Conservation (phyloP, 2,797 vertebrate species). For the Sorex maritimensis region DNA sequence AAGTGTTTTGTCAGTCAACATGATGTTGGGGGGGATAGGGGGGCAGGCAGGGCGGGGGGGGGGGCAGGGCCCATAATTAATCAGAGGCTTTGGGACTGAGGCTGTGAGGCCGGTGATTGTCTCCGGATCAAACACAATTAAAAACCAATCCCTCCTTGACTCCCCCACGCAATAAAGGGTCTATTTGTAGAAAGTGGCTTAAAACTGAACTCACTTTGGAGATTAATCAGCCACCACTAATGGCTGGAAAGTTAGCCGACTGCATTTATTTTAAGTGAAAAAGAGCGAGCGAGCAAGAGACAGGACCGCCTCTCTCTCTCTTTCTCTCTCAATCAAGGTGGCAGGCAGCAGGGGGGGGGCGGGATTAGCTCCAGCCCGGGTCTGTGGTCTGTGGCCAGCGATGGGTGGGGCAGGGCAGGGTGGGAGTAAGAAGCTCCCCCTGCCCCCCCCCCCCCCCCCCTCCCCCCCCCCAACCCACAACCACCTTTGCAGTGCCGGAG, state of each 20-base stretch:
- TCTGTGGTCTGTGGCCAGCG: slow-evolving; percentile 84
- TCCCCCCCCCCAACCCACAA: no score
- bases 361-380: slow-evolving; percentile 80
- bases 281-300: slow-evolving; percentile 18
- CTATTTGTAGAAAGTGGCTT: slow-evolving; percentile 84
- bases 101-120: slow-evolving; percentile 65
- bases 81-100: slow-evolving; percentile 68
- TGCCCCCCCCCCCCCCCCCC: slow-evolving; percentile 80
- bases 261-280: slow-evolving; percentile 78
- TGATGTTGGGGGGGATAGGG: neutral
- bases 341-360: neutral
- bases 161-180: slow-evolving; percentile 80
- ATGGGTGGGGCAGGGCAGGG: slow-evolving; percentile 85
- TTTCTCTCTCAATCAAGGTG: no score
- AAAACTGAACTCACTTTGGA: slow-evolving; percentile 83
- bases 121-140: slow-evolving; percentile 82
- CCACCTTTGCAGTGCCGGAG: neutral
- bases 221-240: slow-evolving; percentile 86
- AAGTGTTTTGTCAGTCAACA: slow-evolving; percentile 66
- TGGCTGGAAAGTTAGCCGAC: slow-evolving; percentile 78
- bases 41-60: neutral
- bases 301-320: neutral
- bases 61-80: slow-evolving; percentile 73
- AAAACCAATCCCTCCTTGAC: slow-evolving; percentile 79
- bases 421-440: slow-evolving; percentile 36